Evolutionary conservation across 1,140 invertebrate species (phyloP).

Genomic region (Batillaria attramentaria): DNA sequence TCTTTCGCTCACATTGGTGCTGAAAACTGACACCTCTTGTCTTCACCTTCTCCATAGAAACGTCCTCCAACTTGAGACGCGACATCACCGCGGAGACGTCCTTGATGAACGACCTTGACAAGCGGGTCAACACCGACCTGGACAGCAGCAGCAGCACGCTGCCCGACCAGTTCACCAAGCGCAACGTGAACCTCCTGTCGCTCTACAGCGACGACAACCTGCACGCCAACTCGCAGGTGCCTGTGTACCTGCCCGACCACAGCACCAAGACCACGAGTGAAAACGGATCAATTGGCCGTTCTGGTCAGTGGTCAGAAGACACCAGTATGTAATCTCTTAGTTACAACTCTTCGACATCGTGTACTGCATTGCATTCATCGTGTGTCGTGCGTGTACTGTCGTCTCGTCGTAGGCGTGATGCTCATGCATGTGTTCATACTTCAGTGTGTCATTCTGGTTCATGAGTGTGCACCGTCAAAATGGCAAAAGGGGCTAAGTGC

Average conservation of each 20-base stretch:
- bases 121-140: slow-evolving; percentile 60
- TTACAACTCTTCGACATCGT: too few relatives aligned
- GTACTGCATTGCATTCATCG: too few relatives aligned
- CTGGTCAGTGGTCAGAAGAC: slow-evolving; percentile 14
- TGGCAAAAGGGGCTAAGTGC: too few relatives aligned
- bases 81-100: slow-evolving; percentile 70
- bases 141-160: slow-evolving; percentile 52
- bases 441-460: too few relatives aligned
- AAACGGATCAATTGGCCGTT: slow-evolving; percentile 52
- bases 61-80: slow-evolving; percentile 61
- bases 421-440: too few relatives aligned
- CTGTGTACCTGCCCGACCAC: slow-evolving; percentile 52
- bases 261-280: slow-evolving; percentile 64
- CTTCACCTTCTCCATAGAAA: slow-evolving; percentile 48
- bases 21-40: too few relatives aligned
- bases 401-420: too few relatives aligned
- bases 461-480: too few relatives aligned
- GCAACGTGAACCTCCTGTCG: slow-evolving; percentile 61
- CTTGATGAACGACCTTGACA: slow-evolving; percentile 70
- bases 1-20: too few relatives aligned
- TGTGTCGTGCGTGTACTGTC: too few relatives aligned
- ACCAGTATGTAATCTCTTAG: too few relatives aligned
- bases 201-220: slow-evolving; percentile 63
- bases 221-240: slow-evolving; percentile 50
- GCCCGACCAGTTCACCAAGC: slow-evolving; percentile 53